Conservation (phyloP, 2,797 vertebrate genomes). For the Sciurus carolinensis region DNA sequence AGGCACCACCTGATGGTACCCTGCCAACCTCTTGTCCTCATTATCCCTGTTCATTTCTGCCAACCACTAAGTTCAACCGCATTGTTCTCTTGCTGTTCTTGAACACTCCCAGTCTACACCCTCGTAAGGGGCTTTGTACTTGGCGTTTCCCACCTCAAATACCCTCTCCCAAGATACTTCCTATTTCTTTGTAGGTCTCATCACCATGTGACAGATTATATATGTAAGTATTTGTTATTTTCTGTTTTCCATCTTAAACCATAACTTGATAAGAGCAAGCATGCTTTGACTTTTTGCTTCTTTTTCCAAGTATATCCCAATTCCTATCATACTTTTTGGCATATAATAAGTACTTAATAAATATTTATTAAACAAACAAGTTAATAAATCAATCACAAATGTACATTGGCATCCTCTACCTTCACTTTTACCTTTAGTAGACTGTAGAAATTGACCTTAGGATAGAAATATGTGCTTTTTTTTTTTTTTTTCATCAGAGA, state of each 20-base stretch:
- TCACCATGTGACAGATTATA: not conserved
- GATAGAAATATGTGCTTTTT: not conserved
- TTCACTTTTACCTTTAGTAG: not conserved
- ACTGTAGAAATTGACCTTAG: not conserved
- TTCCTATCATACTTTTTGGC: not conserved
- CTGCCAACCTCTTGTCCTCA: not conserved
- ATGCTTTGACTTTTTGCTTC: not conserved
- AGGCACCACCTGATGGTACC: not conserved
- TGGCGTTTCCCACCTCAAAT: not conserved
- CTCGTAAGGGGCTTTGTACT: not conserved
- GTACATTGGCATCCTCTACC: not conserved
- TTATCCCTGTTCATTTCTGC: not conserved
- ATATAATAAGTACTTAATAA: not conserved
- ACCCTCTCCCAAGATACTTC: not conserved
- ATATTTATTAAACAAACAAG: conserved; percentile 6
- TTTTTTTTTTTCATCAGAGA: no score
- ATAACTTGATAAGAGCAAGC: not conserved
- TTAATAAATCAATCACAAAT: not conserved
- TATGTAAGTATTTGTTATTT: not conserved
- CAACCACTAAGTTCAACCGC: not conserved
- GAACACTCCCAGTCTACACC: not conserved
- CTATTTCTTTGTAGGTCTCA: not conserved
- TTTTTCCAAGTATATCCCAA: not conserved
- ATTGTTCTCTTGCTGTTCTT: not conserved
- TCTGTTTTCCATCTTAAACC: not conserved